Base-by-base conservation (phyloP, 2,113 vertebrate genomes). In the Aviceda subcristata region DNA sequence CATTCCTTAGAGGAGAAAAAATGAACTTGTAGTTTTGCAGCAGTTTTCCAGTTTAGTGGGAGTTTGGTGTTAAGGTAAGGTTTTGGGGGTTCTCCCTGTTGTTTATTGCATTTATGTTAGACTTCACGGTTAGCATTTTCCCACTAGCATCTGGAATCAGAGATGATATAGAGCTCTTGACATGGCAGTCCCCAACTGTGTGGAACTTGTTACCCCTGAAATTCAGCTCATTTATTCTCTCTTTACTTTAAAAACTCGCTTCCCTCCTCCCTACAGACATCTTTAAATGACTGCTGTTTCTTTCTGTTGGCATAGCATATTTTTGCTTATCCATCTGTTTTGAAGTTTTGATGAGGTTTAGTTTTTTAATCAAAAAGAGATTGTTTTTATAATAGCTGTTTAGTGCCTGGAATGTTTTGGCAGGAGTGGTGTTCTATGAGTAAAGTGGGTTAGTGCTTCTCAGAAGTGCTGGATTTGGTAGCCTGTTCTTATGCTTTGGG, bases 241-340 rank as follows among this genome's bases (percentile, higher is more conserved):
- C 77, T 83, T 93, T 67, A 64, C 68, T 85, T 79, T 56, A 85
- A 85, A 87, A 97, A 45, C 71, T 90, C 0, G 0, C 77, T 78
- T 84, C 60, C 68, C 62, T 93, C 60, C 69, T 92, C 90, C 82
- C 92, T 82, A 64, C 43, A 94, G 84, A 93, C 77, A 62, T 96
- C 87, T 92, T 88, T 88, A 93, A 94, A 53, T 86, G 71, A 94
- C 41, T 80, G 71, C 59, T 94, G 74, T 94, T 95, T 93, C 85
- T 95, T 93, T 96, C 66, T 95, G 87, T 96, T 96, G 95, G 84
- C 90, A 87, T 90, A 85, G 84, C 90, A 85, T 92, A 69, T 96
- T 96, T 94, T 94, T 93, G 66, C 85, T 95, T 94, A 93, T 92
- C 96, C 95, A 92, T 97, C 95, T 97, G 96, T 94, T 96, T 95